Evolutionary conservation across 2,113 vertebrate species (phyloP).

Genomic region (Macheiramphus alcinus): DNA sequence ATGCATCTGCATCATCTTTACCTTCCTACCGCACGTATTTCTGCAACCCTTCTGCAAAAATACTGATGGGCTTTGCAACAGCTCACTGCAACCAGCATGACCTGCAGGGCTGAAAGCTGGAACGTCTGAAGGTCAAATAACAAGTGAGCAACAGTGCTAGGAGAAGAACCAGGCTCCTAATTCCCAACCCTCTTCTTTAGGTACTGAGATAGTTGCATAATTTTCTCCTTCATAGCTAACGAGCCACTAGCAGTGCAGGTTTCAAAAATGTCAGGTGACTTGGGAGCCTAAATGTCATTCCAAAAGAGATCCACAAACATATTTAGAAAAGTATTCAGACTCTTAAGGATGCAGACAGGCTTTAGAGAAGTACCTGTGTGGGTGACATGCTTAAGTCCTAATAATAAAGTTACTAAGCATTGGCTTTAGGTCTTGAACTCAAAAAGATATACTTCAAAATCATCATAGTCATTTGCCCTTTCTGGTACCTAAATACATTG

Average conservation of each 20-base stretch:
- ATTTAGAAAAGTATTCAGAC: not conserved
- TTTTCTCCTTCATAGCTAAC: not conserved
- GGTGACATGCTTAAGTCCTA: not conserved
- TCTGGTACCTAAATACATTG: not conserved
- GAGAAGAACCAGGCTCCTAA: not conserved
- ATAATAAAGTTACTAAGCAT: not conserved
- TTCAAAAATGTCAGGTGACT: not conserved
- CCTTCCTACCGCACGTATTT: accelerated
- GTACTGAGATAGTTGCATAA: not conserved
- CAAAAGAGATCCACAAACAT: not conserved
- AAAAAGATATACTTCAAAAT: not conserved
- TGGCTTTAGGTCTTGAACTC: not conserved
- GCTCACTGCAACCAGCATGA: not conserved
- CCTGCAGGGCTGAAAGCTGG: not conserved
- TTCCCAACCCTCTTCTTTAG: not conserved
- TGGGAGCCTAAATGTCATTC: not conserved
- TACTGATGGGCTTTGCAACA: not conserved
- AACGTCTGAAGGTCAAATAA: not conserved
- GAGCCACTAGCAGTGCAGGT: not conserved
- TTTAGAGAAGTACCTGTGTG: not conserved
- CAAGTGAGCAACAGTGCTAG: not conserved
- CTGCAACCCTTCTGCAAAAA: not conserved
- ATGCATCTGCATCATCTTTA: not conserved
- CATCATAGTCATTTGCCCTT: not conserved
- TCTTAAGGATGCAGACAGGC: not conserved